Percentiles rank a stretch among this genome's conserved stretches.
phyloP scores from a whole-genome alignment of 2,888 invertebrate genomes.

The Caenorhabditis becei region DNA sequence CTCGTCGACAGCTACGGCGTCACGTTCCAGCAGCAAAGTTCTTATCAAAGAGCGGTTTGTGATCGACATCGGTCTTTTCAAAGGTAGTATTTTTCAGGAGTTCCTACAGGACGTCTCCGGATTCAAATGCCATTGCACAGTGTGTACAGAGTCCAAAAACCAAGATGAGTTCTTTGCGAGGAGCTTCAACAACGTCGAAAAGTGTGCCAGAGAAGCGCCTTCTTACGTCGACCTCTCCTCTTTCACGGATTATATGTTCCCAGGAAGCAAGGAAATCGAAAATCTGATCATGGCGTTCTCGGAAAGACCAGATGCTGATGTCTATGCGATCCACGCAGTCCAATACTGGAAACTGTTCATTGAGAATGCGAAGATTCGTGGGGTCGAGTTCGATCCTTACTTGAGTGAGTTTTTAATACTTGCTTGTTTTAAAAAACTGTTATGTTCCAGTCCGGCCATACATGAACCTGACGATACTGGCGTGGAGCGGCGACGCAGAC shows the following conservation, averaged over 20 bases:
- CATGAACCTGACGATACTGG: constrained; percentile 27
- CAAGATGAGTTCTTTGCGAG: constrained; percentile 1
- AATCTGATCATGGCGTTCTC: constrained; percentile 27
- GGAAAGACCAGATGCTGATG: constrained; percentile 1
- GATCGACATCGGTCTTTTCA: too few relatives aligned
- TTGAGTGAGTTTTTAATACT: constrained; percentile 38
- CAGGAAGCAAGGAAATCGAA: constrained; percentile 42
- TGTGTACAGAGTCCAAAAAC: constrained; percentile 17
- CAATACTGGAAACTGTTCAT: constrained; percentile 42
- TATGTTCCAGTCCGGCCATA: constrained; percentile 50
- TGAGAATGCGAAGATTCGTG: constrained; percentile 29
- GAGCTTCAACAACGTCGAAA: constrained; percentile 15
- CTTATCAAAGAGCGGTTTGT: constrained; percentile 52
- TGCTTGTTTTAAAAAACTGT: not conserved
- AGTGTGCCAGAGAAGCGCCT: not conserved
- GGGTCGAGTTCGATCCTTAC: constrained; percentile 38
- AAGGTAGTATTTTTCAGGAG: constrained; percentile 13
- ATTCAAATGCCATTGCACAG: constrained; percentile 43
- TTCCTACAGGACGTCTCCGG: constrained; percentile 45
- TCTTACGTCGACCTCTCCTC: constrained; percentile 3
- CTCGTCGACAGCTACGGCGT: constrained; percentile 65
- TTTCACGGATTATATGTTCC: constrained; percentile 4
- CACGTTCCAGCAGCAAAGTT: constrained; percentile 33
- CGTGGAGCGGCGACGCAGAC: constrained; percentile 8
- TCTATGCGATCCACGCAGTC: constrained; percentile 9